Conservation (phyloP, 2,797 vertebrate species). For the Danio aesculapii region DNA sequence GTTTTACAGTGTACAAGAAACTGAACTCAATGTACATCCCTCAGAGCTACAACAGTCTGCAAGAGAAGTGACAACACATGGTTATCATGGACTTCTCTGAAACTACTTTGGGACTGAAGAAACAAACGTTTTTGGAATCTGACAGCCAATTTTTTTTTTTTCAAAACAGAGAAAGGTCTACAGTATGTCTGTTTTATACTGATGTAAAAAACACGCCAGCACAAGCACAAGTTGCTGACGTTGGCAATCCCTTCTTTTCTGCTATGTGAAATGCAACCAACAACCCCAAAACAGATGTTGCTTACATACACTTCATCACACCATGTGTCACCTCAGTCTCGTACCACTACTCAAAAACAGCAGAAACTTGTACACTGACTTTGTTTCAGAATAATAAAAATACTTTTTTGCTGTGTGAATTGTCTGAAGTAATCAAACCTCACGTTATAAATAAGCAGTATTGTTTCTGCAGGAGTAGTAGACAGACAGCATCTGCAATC, state of each 20-base stretch:
- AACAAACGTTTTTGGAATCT: constrained; percentile 11
- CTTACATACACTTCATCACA: constrained; percentile 21
- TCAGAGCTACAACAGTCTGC: neutral
- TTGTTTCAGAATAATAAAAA: neutral
- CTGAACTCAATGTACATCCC: too few relatives aligned
- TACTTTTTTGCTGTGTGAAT: neutral
- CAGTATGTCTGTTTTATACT: neutral
- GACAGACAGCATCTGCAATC: constrained; percentile 13
- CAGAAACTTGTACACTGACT: neutral
- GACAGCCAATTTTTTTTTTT: neutral
- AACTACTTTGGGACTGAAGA: neutral
- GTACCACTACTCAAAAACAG: neutral
- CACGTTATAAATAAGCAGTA: neutral
- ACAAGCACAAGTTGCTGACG: constrained; percentile 13
- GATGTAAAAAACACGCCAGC: constrained; percentile 16
- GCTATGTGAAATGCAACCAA: constrained; percentile 17
- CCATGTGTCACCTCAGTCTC: constrained; percentile 4
- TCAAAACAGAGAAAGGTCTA: constrained; percentile 3
- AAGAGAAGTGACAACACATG: constrained; percentile 38
- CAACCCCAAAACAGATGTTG: constrained; percentile 24
- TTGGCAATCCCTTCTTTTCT: constrained; percentile 6
- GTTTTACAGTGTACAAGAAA: too few relatives aligned
- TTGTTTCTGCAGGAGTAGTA: constrained; percentile 2
- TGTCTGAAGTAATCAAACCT: neutral
- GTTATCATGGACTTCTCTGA: neutral